Percentiles rank a stretch among this genome's conserved stretches.
Conservation (phyloP, 2,797 vertebrate genomes). For the Coranthus polyacanthus region DNA sequence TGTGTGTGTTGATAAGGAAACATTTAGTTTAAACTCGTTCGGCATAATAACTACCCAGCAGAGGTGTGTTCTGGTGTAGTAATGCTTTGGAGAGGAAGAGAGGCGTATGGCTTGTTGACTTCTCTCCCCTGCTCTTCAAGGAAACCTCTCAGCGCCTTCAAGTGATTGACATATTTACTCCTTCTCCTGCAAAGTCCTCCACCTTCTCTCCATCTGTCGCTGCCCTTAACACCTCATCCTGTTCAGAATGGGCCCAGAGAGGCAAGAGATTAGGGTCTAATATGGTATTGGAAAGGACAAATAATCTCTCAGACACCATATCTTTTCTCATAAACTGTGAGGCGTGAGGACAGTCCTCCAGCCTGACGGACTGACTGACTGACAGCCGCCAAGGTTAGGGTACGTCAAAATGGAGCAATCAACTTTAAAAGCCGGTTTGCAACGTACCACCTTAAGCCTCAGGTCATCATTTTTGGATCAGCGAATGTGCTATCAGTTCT, state of each 20-base stretch:
- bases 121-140: slow-evolving; percentile 31
- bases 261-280: slow-evolving; percentile 71
- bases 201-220: slow-evolving; percentile 44
- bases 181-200: slow-evolving; percentile 51
- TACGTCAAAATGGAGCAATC: slow-evolving; percentile 41
- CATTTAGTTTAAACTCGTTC: slow-evolving; percentile 21
- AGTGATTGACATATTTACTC: slow-evolving; percentile 71
- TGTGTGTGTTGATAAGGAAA: slow-evolving; percentile 37
- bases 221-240: slow-evolving; percentile 64
- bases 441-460: slow-evolving; percentile 21
- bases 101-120: slow-evolving; percentile 34
- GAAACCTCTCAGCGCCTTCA: slow-evolving; percentile 22
- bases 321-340: slow-evolving; percentile 60
- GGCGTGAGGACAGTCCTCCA: slow-evolving; percentile 42
- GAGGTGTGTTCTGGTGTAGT: background rate
- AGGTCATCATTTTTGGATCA: slow-evolving; percentile 44
- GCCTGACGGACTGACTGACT: slow-evolving; percentile 48
- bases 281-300: slow-evolving; percentile 61
- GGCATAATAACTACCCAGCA: slow-evolving; percentile 9
- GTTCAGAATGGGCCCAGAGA: slow-evolving; percentile 57
- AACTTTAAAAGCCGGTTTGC: slow-evolving; percentile 46
- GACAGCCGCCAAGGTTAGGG: slow-evolving; percentile 67
- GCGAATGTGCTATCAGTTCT: slow-evolving; percentile 54
- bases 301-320: slow-evolving; percentile 63
- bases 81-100: slow-evolving; percentile 8